Conservation (phyloP, 1,140 invertebrate species). For the Ladona fulva region DNA sequence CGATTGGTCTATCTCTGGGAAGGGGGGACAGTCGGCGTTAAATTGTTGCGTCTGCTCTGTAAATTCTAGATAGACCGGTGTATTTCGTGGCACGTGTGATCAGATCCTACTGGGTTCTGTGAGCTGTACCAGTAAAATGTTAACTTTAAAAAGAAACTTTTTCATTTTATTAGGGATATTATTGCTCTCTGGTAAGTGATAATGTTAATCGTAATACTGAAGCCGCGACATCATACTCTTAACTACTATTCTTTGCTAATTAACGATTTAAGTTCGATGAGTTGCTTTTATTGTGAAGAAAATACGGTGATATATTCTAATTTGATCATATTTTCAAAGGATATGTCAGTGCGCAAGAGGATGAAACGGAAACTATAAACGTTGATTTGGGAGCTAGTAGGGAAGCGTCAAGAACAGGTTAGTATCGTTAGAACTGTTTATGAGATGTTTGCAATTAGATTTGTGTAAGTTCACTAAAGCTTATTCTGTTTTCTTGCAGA, state of each 20-base stretch:
- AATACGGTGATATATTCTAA: not conserved
- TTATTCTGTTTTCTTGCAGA: constrained; percentile 40
- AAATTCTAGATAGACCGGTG: not conserved
- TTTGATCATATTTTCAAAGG: not conserved
- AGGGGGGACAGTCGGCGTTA: not conserved
- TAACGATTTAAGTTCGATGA: not conserved
- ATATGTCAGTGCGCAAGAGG: constrained; percentile 28
- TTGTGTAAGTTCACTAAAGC: not conserved
- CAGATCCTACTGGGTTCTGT: too few relatives aligned
- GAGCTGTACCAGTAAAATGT: not conserved
- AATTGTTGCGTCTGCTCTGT: not conserved
- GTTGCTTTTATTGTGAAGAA: not conserved
- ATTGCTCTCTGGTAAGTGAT: not conserved
- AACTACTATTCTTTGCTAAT: not conserved
- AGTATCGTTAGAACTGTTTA: constrained; percentile 18
- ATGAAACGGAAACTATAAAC: constrained; percentile 50
- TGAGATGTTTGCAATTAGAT: not conserved
- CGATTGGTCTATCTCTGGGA: not conserved
- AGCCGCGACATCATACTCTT: not conserved
- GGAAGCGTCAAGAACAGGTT: constrained; percentile 78
- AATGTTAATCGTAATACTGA: too few relatives aligned
- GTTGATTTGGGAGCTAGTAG: constrained; percentile 65
- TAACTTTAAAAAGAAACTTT: not conserved
- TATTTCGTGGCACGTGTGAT: not conserved
- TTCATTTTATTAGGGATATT: not conserved